Base-by-base conservation (phyloP, 2,797 vertebrate species). In the Hypotaenidia okinawae region DNA sequence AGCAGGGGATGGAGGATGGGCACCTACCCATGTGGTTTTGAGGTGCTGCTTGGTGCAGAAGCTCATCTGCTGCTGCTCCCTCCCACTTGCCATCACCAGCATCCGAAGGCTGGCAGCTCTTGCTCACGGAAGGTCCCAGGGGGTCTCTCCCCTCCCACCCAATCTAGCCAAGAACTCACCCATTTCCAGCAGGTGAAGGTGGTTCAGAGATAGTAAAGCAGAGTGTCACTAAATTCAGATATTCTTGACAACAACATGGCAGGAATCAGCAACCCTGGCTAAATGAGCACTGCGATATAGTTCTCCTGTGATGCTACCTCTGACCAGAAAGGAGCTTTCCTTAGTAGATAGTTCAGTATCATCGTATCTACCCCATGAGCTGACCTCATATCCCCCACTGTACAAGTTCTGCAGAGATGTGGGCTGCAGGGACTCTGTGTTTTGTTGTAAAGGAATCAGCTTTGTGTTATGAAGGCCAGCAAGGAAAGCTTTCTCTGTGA, bases 81-180 rank as follows among this genome's bases (percentile, higher is more conserved):
- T 24, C 55, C 32, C 3, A 0, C 43, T 45, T 27, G 57, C 51
- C 51, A 8, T 21, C 27, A 32, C 67, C 45, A 18, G 73, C 1
- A 0, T 4, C 52, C 4, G 2, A 28, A 45, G 61, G n/a, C 54
- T 28, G 24, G 5, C 2, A 2, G 52, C 13, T 21, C 62, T 25
- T 11, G 35, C 43, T 70, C 16, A 28, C 0, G 1, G 37, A 11
- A 13, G 6, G 24, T 15, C 51, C 37, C 14, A 1, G 0, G 2
- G 41, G 35, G 22, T 62, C 17, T 9, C 41, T 47, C 39, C 17
- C 16, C 37, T n/a, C 51, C 43, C 70, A 23, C 25, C n/a, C 25
- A 1, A 2, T 14, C 33, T 5, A 41, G 47, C 47, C 12, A 24
- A 35, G 39, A 75, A 17, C 49, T 69, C 58, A 15, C 18, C 1